Base-by-base conservation (phyloP, 2,113 vertebrate species). In the Apistogramma diplotaenia region DNA sequence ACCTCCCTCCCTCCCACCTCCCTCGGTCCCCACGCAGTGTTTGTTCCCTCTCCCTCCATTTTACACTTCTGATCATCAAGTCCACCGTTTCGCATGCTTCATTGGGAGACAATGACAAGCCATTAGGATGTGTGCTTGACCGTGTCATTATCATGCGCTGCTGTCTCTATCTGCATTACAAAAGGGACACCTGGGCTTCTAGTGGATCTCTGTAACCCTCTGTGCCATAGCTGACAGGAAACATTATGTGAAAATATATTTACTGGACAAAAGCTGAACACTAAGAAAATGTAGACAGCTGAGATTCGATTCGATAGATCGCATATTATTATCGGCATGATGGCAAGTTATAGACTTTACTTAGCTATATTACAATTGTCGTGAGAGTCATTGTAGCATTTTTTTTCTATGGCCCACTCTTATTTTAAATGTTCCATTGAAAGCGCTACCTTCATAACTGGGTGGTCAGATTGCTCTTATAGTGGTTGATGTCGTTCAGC, bases 121-220 rank as follows among this genome's bases (percentile, higher is more conserved):
- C 89, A 87, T 92, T 84, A 86, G 84, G 79, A 76, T 74, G 87
- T 81, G 82, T 83, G 86, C 85, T 86, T 90, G 84, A 85, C 85
- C 81, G 21, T 76, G 85, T 92, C 85, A 88, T 93, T 89, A 88
- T 86, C 81, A 89, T 76, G 85, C 46, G 5, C 70, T n/a, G 25
- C 65, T 51, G 46, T 75, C 59, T 21, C 19, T 1, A 86, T 93
- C 78, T 91, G 81, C 91, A 92, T 90, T 33, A 93, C 89, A 93
- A 92, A 91, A 70, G 59, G 54, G 80, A 89, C 88, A 93, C 79
- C 88, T 87, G 90, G 74, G 57, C 74, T 40, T 29, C 43, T 71
- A 53, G 77, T 19, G 72, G 56, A 12, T 56, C 65, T 56, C 46
- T 67, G 35, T 13, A 58, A 27, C 53, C 56, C 59, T 70, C 43